A percentile compares a stretch with the other conserved stretches of the same genome.
Conservation (phyloP, 2,113 vertebrate genomes). For the Chlamydotis undulata region DNA sequence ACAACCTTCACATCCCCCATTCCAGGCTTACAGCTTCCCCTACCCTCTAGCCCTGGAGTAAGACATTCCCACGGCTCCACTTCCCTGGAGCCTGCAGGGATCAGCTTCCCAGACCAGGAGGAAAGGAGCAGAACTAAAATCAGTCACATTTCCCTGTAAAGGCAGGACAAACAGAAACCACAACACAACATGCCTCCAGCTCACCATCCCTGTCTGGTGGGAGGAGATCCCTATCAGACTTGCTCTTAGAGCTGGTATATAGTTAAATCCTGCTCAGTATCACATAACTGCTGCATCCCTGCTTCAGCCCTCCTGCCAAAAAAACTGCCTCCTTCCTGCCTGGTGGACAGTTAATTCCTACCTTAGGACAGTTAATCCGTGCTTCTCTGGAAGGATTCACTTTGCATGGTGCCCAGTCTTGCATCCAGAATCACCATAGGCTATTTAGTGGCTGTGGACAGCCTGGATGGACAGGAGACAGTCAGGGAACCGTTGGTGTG, state of each 20-base stretch:
- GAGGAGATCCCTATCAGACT: not conserved
- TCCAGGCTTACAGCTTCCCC: no score
- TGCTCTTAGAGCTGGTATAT: not conserved
- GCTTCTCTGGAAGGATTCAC: not conserved
- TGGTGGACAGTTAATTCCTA: not conserved
- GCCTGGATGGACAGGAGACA: not conserved
- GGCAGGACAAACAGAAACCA: no score
- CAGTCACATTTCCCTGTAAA: no score
- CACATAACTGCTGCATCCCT: not conserved
- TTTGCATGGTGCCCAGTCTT: fast-evolving
- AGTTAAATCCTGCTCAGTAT: not conserved
- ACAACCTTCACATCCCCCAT: no score
- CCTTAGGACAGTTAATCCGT: not conserved
- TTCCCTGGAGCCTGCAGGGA: no score
- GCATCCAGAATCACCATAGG: not conserved
- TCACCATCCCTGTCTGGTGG: no score
- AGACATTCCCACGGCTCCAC: no score
- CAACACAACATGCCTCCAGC: no score
- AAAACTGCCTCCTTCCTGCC: not conserved
- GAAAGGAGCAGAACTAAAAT: no score
- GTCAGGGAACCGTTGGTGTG: not conserved
- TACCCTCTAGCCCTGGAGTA: no score
- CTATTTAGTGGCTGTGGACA: not conserved
- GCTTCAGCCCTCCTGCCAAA: not conserved
- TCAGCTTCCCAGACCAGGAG: no score